Evolutionary conservation across 2,113 vertebrate genomes (phyloP).

Genomic region (Leptocoma aspasia): DNA sequence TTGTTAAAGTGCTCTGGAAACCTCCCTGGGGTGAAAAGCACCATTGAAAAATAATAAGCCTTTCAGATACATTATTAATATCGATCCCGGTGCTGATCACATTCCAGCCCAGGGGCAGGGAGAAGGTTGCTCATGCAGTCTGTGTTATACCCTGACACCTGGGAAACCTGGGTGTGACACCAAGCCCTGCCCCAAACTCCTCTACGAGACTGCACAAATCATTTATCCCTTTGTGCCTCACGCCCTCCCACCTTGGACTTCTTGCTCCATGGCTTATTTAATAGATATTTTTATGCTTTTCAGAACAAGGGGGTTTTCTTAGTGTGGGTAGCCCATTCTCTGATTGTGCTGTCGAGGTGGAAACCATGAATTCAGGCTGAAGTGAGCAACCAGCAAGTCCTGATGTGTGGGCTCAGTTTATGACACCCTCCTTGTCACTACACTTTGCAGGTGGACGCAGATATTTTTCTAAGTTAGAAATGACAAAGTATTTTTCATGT

Average conservation of each 20-base stretch:
- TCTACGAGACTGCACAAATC: background rate
- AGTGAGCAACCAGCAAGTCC: background rate
- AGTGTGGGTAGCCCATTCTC: background rate
- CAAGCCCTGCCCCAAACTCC: background rate
- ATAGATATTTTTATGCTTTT: background rate
- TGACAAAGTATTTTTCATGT: background rate
- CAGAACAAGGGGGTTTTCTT: background rate
- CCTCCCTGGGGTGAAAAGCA: background rate
- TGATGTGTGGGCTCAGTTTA: background rate
- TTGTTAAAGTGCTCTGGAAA: slow-evolving; percentile 43
- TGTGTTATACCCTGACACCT: background rate
- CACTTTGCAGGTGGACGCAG: accelerated
- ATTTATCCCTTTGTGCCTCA: background rate
- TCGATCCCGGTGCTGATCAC: background rate
- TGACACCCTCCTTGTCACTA: background rate
- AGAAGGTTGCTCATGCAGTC: background rate
- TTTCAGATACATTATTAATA: slow-evolving; percentile 34
- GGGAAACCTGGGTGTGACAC: background rate
- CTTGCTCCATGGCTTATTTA: background rate
- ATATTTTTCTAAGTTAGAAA: background rate
- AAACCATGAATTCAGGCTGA: background rate
- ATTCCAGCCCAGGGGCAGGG: background rate
- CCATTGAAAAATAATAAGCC: slow-evolving; percentile 40
- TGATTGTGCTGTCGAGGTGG: background rate
- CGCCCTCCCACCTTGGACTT: background rate